These are phyloP conservation scores for Danio albolineatus DNA, from an alignment of 2,797 vertebrate genomes.

Conservation along the genomic window DNA sequence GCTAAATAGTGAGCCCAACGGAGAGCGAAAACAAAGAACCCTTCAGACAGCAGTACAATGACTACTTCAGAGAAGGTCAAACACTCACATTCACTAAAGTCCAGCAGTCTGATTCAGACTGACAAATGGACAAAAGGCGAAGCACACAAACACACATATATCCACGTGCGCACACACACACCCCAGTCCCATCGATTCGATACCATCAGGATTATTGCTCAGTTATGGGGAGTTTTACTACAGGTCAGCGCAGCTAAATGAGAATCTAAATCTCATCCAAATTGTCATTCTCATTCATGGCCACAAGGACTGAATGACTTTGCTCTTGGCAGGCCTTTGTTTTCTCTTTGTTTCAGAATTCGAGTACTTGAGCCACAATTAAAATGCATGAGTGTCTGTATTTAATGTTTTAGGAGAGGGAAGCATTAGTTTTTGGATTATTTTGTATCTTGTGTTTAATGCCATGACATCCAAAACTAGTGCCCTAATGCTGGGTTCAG, in stretches of 20 bases:
- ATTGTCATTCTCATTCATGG: not conserved
- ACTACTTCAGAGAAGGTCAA: constrained; percentile 56
- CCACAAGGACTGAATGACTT: not conserved
- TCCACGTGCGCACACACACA: not conserved
- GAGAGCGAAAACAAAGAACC: constrained; percentile 26
- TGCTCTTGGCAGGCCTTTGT: not conserved
- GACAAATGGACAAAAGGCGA: constrained; percentile 10
- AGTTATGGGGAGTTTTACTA: constrained; percentile 11
- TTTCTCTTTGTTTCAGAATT: not conserved
- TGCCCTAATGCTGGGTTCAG: too few relatives aligned
- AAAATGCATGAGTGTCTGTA: not conserved
- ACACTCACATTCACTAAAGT: constrained; percentile 50
- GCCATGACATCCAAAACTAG: not conserved
- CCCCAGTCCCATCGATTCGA: constrained; percentile 15
- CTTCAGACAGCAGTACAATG: constrained; percentile 35
- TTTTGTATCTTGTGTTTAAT: not conserved
- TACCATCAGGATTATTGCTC: constrained; percentile 32
- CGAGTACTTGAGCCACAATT: not conserved
- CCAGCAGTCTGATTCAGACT: constrained; percentile 24
- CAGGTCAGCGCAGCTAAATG: constrained; percentile 1
- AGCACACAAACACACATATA: not conserved
- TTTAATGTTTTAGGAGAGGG: not conserved
- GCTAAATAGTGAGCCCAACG: not conserved
- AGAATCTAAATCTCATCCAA: constrained; percentile 6
- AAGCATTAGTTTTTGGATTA: not conserved